Evolutionary conservation across 1,140 invertebrate species (phyloP).

Genomic region (Leptinotarsa lineolata): DNA sequence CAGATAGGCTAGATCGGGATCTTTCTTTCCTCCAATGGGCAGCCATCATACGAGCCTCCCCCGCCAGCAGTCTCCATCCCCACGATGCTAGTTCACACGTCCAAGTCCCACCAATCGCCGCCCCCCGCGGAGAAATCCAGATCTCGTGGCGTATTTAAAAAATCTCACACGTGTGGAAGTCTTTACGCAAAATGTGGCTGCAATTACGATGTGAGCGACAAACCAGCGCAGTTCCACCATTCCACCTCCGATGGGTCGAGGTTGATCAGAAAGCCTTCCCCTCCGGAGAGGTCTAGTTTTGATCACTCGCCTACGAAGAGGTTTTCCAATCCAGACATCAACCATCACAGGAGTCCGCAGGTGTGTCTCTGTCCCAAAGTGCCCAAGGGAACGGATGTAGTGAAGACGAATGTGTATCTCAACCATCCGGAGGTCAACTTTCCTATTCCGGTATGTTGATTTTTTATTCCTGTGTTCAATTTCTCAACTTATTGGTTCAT

Average conservation of each 20-base stretch:
- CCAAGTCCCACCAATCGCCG: slow-evolving; percentile 28
- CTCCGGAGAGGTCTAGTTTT: slow-evolving; percentile 16
- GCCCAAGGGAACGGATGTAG: slow-evolving; percentile 16
- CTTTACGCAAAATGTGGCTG: slow-evolving; percentile 54
- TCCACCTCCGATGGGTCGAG: slow-evolving; percentile 27
- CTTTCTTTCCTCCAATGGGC: no score
- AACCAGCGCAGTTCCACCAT: slow-evolving; percentile 22
- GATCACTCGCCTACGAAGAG: slow-evolving; percentile 39
- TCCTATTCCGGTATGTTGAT: slow-evolving; percentile 41
- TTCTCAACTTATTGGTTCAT: no score
- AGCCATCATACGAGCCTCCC: no score
- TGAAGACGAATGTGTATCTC: slow-evolving; percentile 45
- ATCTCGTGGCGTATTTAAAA: slow-evolving; percentile 43
- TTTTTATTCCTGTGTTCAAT: no score
- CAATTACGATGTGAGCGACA: slow-evolving; percentile 38
- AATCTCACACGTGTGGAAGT: slow-evolving; percentile 55
- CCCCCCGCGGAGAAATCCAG: slow-evolving; percentile 27
- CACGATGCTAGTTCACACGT: slow-evolving; percentile 45
- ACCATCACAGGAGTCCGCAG: slow-evolving; percentile 14
- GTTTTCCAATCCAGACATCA: slow-evolving; percentile 51
- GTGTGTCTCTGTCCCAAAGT: not conserved
- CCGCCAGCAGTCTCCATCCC: no score
- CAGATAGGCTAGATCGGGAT: no score
- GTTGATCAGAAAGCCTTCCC: slow-evolving; percentile 23
- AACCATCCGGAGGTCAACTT: slow-evolving; percentile 51